Base-by-base conservation (phyloP, 2,797 vertebrate genomes). In the Chiroxiphia lanceolata region DNA sequence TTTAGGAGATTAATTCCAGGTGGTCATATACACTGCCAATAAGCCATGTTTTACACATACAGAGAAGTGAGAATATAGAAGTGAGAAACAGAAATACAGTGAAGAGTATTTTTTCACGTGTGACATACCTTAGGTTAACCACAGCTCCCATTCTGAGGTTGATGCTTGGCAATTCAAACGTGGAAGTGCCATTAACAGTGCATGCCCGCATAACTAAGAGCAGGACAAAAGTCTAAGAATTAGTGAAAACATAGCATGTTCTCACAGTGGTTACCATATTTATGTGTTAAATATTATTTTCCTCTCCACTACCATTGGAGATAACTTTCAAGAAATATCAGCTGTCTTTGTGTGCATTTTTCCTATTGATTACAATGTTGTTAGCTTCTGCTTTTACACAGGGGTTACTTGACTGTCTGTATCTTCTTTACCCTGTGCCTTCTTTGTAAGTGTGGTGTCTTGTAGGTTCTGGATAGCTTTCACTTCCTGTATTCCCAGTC, bases 141-240 rank as follows among this genome's bases (percentile, higher is more conserved):
- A 71, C 84, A 91, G 2, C 81, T 94, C 45, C 76, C 26, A 11
- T 94, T 94, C 89, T 51, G 76, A 92, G 91, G 56, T 48, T 69
- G 76, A 64, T 78, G 36, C 13, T 64, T 92, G 79, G 87, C 82
- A 96, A 82, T 90, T 94, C 54, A 93, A 1, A 80, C 83, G 56
- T 68, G 89, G 64, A 56, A 87, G 76, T 92, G 75, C 83, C 82
- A 79, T 96, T 95, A 93, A 90, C 81, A 83, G 56, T 34, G 9
- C 77, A 90, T 0, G 61, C 48, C 90, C 83, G 69, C 8, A 1
- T 74, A 54, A 70, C 87, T 91, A 45, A 93, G 53, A 93, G 91
- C 67, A 67, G 80, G 76, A 51, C 60, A 79, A 38, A 87, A 79
- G 56, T 90, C 50, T 64, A 67, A 90, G 64, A 89, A 85, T 81